Evolutionary conservation across 2,888 invertebrate species (phyloP).

Genomic region (Eulithis testata): DNA sequence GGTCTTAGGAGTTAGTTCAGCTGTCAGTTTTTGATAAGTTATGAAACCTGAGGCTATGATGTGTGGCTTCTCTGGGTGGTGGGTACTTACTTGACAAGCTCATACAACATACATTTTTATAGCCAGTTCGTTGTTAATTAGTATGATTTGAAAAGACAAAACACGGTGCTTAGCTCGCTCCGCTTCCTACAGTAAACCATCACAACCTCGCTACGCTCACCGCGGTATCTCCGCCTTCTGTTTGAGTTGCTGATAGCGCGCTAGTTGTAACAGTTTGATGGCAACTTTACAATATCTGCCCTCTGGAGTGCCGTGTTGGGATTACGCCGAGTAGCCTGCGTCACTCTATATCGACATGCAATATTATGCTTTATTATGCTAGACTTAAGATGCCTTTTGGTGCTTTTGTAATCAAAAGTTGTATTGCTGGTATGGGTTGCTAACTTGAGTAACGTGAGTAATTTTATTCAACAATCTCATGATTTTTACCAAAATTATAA

Average conservation of each 20-base stretch:
- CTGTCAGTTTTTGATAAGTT: no score
- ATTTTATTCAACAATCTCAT: no score
- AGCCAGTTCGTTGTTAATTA: no score
- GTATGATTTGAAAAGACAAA: background rate
- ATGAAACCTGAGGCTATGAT: no score
- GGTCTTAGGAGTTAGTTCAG: no score
- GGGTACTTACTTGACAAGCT: no score
- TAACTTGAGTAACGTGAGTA: no score
- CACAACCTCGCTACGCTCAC: slow-evolving; percentile 12
- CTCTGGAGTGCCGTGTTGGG: slow-evolving; percentile 40
- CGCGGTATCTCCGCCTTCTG: slow-evolving; percentile 36
- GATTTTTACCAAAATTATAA: no score
- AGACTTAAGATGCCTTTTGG: background rate
- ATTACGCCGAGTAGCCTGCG: slow-evolving; percentile 10
- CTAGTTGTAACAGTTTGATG: slow-evolving; percentile 51
- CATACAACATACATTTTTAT: no score
- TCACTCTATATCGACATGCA: background rate
- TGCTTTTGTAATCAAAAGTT: no score
- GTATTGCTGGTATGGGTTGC: no score
- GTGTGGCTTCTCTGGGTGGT: no score
- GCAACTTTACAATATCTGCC: slow-evolving; percentile 54
- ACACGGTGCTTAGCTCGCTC: background rate
- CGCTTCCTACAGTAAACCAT: slow-evolving; percentile 3
- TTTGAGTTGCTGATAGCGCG: slow-evolving; percentile 56
- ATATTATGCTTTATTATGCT: background rate